Evolutionary conservation across 2,113 vertebrate species (phyloP).

Genomic region (Hypocryptadius cinnamomeus): DNA sequence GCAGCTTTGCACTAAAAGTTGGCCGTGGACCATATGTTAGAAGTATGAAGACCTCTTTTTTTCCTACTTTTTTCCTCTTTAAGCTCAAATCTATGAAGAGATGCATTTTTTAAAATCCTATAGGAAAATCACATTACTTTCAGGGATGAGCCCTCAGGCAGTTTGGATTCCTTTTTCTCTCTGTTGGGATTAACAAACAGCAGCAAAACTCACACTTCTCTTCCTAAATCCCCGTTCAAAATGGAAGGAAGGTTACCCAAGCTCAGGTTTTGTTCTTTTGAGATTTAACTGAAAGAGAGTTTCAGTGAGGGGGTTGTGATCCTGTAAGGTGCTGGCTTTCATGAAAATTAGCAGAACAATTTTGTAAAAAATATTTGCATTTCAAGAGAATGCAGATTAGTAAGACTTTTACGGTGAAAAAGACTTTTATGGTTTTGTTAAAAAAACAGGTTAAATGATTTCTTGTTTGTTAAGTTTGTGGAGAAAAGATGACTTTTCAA

Average conservation of each 20-base stretch:
- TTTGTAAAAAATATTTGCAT: neutral
- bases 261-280: conserved; percentile 9
- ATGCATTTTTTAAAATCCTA: neutral
- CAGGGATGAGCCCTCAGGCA: conserved; percentile 19
- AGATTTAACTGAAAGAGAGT: neutral
- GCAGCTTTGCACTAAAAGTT: conserved; percentile 26
- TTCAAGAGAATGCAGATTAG: neutral
- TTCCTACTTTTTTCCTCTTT: neutral
- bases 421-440: neutral
- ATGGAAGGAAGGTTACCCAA: neutral
- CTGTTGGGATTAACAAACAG: conserved; percentile 6
- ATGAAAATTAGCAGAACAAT: neutral
- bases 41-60: neutral
- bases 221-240: conserved; percentile 15
- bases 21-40: neutral
- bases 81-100: neutral
- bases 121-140: conserved; percentile 41
- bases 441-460: neutral
- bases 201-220: neutral
- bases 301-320: neutral
- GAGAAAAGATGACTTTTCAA: neutral
- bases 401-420: neutral
- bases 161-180: conserved; percentile 19
- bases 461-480: neutral
- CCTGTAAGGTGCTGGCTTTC: neutral